Base-by-base conservation (phyloP, 2,113 vertebrate species). In the Burhinus oedicnemus region DNA sequence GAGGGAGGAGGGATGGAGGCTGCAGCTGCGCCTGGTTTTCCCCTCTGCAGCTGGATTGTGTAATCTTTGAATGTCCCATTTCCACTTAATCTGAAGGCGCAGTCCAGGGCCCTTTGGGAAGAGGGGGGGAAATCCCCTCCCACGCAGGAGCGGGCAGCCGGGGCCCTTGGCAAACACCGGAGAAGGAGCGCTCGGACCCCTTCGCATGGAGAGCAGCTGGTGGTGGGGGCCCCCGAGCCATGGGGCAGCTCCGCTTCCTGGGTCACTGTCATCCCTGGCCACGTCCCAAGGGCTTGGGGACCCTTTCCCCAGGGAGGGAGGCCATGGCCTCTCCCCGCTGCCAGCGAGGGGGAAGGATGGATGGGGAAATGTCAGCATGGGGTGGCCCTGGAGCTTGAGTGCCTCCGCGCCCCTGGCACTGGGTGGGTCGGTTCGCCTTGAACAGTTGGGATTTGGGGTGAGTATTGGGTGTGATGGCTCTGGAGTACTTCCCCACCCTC, bases 31-130 rank as follows among this genome's bases (percentile, higher is more conserved):
- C 64, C 62, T 34, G 84, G 2, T 94, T 84, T 51, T 60, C 29
- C 61, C 44, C 49, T 58, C 34, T 1, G 9, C 79, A 55, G 92
- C 94, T 68, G 69, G 65, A 2, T 44, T 7, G 2, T 8, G 18
- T 93, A 90, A 95, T 94, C 95, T 85, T 45, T 3, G 32, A 54
- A 29, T 94, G 96, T 29, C 85, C 96, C 89, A 76, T 86, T 96
- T 97, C 83, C 66, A 69, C 71, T 82, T 96, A 95, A 97, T 90
- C 94, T 44, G 58, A 52, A 92, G 90, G 79, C 27, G 7, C 6
- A 13, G 92, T 12, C 42, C 34, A 2, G 0, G 52, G 42, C 71
- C 38, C 71, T 64, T 5, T 2, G 21, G n/a, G 34, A 57, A 44
- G 16, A n/a, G 40, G 84, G 74, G 25, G 25, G 5, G 5, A 12